Evolutionary conservation across 2,113 vertebrate species (phyloP), one percentile per base, ranked within the genome.

Genomic region (Scalopus aquaticus): DNA sequence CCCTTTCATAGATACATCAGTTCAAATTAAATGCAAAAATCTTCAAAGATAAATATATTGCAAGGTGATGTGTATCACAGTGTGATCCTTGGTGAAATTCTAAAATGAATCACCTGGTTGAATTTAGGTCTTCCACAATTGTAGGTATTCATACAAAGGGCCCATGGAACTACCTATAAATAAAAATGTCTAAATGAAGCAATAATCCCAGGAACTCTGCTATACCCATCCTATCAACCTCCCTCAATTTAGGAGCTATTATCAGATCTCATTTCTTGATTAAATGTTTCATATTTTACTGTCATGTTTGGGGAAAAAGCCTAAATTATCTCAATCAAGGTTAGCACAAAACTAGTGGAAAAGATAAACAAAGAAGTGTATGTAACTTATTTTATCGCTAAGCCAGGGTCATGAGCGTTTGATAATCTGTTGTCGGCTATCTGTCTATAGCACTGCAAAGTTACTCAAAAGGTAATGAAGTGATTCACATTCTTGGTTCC

Each of bases 21-120:
- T 91, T 93, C 69, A 93, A 85, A 85, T 77, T 37, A 88, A 93
- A 49, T 93, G 5, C 20, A 44, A 69, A 86, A 24, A 19, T 79
- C 74, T 42, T 90, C 20, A 62, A 77, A 60, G 30, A 58, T 76
- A 39, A 94, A 89, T 64, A 44, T 51, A 26, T 88, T 76, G 39
- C 35, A 67, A 88, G 88, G 58, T 85, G 49, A 42, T 62, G 86
- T 90, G n/a, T 19, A 0, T 73, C 54, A 86, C 5, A 22, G 30
- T 46, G 3, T 67, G 20, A 49, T 90, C 7, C 37, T 81, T 89
- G 91, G 69, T 69, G 65, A 94, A 77, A 96, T 49, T 90, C 10
- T 86, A 65, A 32, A 35, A 12, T 90, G 17, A 19, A 39, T 39
- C 70, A 37, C 10, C 56, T 89, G 60, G 20, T 65, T 87, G 58